phyloP scores from a whole-genome alignment of 2,888 invertebrate genomes.

The Ischnus inquisitorius region DNA sequence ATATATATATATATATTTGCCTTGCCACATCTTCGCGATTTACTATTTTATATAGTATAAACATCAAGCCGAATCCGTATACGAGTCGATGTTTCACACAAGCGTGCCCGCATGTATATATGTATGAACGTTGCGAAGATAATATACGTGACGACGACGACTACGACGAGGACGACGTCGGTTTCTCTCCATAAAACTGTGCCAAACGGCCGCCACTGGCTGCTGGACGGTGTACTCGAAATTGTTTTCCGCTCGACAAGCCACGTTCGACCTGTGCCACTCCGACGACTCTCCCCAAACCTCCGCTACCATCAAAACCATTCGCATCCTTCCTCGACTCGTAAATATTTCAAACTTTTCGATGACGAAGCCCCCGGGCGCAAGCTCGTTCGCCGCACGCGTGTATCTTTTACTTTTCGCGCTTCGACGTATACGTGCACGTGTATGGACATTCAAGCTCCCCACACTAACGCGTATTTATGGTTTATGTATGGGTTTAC shows the following conservation, averaged over 20 bases:
- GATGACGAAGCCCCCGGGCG: constrained; percentile 40
- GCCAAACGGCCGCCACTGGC: constrained; percentile 71
- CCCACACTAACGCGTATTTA: not conserved
- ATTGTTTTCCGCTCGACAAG: constrained; percentile 60
- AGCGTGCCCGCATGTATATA: not conserved
- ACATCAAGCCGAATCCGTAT: not conserved
- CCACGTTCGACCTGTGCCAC: constrained; percentile 52
- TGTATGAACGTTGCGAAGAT: not conserved
- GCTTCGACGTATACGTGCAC: constrained; percentile 12
- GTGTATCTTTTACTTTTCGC: constrained; percentile 37
- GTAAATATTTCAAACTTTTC: constrained; percentile 61
- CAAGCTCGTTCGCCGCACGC: constrained; percentile 12
- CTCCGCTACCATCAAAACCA: constrained; percentile 7
- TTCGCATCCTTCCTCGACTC: not conserved
- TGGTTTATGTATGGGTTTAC: constrained; percentile 22
- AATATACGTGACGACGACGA: constrained; percentile 65
- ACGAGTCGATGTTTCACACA: not conserved
- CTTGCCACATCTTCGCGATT: not conserved
- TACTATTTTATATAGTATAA: no score
- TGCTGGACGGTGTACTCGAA: constrained; percentile 49
- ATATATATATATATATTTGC: not conserved
- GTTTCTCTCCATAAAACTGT: constrained; percentile 72
- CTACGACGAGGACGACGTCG: constrained; percentile 60
- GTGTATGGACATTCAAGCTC: not conserved
- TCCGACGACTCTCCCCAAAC: constrained; percentile 4